phyloP scores from a whole-genome alignment of 2,888 invertebrate species.

The Oasisia sp. region DNA sequence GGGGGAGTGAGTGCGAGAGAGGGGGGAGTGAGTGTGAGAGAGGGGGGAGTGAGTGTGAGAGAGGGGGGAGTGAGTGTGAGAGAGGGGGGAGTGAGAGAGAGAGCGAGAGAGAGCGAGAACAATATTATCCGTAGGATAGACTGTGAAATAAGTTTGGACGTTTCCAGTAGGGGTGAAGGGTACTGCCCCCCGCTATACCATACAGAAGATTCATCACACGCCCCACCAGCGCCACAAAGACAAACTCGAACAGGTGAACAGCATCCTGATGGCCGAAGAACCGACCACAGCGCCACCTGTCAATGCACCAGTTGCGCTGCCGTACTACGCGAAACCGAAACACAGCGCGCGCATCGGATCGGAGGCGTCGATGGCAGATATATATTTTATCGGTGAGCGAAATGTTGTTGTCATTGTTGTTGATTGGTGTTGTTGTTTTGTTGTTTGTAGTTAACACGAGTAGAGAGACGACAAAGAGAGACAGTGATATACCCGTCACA shows the following conservation, averaged over 20 bases:
- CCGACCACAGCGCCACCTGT: background rate
- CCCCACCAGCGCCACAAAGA: slow-evolving; percentile 6
- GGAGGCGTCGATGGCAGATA: background rate
- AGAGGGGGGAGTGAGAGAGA: too few species aligned
- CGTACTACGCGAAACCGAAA: background rate
- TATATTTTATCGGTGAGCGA: background rate
- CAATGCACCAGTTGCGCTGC: background rate
- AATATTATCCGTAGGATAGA: background rate
- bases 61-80: background rate
- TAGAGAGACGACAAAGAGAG: background rate
- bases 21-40: background rate
- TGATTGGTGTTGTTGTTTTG: background rate
- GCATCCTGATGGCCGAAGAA: background rate
- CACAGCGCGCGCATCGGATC: background rate
- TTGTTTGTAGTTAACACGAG: background rate
- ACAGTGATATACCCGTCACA: background rate
- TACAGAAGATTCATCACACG: background rate
- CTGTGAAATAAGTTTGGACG: background rate
- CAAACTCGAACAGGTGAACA: slow-evolving; percentile 17
- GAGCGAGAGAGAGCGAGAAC: background rate
- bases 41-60: background rate
- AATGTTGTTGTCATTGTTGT: background rate
- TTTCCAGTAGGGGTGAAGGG: background rate
- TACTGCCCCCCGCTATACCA: background rate
- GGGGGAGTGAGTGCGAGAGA: too few species aligned